Evolutionary conservation across 2,113 vertebrate genomes (phyloP).

Genomic region (Sander lucioperca): DNA sequence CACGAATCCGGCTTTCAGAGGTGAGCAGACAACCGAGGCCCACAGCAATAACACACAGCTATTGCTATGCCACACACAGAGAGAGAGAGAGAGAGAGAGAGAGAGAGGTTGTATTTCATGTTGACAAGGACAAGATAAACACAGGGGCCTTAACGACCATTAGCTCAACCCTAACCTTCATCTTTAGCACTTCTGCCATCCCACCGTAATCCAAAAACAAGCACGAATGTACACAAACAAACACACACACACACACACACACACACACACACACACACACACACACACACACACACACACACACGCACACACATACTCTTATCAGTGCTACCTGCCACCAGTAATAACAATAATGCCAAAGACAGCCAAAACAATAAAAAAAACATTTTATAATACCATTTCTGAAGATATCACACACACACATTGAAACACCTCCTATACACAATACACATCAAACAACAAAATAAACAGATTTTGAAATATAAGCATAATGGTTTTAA

Average conservation of each 20-base stretch:
- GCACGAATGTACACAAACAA: conserved; percentile 5
- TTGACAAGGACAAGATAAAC: conserved; percentile 82
- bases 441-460: neutral
- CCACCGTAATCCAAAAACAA: conserved; percentile 47
- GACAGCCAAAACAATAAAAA: conserved; percentile 31
- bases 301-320: conserved; percentile 17
- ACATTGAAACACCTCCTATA: neutral
- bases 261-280: conserved; percentile 6
- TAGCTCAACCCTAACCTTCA: conserved; percentile 74
- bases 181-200: conserved; percentile 61
- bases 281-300: conserved; percentile 14
- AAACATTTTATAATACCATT: conserved; percentile 43
- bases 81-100: conserved; percentile 13
- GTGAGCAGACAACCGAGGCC: conserved; percentile 71
- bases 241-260: conserved; percentile 21
- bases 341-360: conserved; percentile 31
- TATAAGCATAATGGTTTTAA: neutral
- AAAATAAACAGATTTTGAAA: neutral
- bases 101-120: conserved; percentile 75
- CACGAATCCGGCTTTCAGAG: conserved; percentile 72
- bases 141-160: conserved; percentile 74
- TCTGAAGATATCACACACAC: conserved; percentile 29
- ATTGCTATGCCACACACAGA: conserved; percentile 22
- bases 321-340: conserved; percentile 32
- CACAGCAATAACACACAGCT: conserved; percentile 67